Conservation (phyloP, 2,888 invertebrate species). For the Ditula angustiorana region DNA sequence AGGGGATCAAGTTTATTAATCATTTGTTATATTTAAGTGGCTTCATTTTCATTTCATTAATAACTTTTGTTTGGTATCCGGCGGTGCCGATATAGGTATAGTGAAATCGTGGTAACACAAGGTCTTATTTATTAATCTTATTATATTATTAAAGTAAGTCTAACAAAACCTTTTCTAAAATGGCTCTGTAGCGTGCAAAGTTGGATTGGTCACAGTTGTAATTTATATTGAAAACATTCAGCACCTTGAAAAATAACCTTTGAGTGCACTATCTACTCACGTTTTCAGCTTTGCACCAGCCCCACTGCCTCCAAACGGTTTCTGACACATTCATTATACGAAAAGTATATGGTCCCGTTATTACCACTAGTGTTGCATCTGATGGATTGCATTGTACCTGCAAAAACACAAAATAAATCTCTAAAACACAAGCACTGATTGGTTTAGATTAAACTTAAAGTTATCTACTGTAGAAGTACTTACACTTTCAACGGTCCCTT, state of each 20-base stretch:
- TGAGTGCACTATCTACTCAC: no score
- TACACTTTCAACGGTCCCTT: slow-evolving; percentile 86
- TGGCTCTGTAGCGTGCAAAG: no score
- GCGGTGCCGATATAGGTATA: neutral
- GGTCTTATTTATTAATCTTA: no score
- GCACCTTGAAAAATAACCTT: no score
- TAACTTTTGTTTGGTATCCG: no score
- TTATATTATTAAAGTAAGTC: no score
- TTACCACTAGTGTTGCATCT: slow-evolving; percentile 90
- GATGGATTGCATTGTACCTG: slow-evolving; percentile 92
- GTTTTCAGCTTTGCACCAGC: slow-evolving; percentile 92
- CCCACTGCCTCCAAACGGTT: slow-evolving; percentile 92
- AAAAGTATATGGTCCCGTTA: slow-evolving; percentile 88
- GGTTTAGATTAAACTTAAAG: no score
- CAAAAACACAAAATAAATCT: slow-evolving; percentile 34
- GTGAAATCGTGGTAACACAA: no score
- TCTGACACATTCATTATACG: slow-evolving; percentile 92
- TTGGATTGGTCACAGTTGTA: no score
- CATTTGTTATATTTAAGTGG: neutral
- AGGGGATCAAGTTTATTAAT: neutral
- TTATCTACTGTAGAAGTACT: slow-evolving; percentile 44
- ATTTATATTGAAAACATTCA: no score
- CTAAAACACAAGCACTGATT: no score
- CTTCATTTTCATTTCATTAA: no score
- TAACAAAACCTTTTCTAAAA: neutral